Conservation (phyloP, 2,888 invertebrate species). For the Pachymerium ferrugineum region DNA sequence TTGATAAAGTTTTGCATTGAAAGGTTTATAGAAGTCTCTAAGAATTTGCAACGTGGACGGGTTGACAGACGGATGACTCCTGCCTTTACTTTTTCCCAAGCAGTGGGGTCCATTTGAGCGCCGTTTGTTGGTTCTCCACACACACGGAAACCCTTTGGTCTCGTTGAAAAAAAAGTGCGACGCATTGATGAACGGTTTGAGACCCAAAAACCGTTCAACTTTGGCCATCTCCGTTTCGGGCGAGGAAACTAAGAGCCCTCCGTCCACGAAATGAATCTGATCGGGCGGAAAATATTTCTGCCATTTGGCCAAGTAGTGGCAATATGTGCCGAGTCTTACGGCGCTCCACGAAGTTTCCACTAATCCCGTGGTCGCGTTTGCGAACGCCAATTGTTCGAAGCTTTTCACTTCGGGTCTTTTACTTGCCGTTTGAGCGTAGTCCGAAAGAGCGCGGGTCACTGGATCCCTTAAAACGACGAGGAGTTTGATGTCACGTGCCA, state of each 20-base stretch:
- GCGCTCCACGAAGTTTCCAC: conserved; percentile 78
- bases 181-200: conserved; percentile 74
- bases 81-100: conserved; percentile 51
- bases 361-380: conserved; percentile 63
- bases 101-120: conserved; percentile 46
- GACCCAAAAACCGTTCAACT: conserved; percentile 79
- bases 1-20: conserved; percentile 50
- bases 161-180: conserved; percentile 88
- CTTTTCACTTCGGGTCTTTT: conserved; percentile 70
- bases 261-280: conserved; percentile 78
- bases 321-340: conserved; percentile 69
- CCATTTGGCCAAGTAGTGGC: conserved; percentile 75
- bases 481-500: conserved; percentile 75
- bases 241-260: conserved; percentile 75
- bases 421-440: conserved; percentile 74
- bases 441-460: conserved; percentile 82
- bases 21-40: conserved; percentile 49
- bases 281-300: conserved; percentile 72
- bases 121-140: conserved; percentile 48
- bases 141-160: conserved; percentile 85
- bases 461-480: conserved; percentile 84
- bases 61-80: conserved; percentile 48
- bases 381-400: conserved; percentile 73
- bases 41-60: conserved; percentile 42
- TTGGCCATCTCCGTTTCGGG: conserved; percentile 79